A percentile compares a stretch with the other conserved stretches of the same genome.
Conservation (phyloP, 1,140 invertebrate species). For the Drosophila eugracilis region DNA sequence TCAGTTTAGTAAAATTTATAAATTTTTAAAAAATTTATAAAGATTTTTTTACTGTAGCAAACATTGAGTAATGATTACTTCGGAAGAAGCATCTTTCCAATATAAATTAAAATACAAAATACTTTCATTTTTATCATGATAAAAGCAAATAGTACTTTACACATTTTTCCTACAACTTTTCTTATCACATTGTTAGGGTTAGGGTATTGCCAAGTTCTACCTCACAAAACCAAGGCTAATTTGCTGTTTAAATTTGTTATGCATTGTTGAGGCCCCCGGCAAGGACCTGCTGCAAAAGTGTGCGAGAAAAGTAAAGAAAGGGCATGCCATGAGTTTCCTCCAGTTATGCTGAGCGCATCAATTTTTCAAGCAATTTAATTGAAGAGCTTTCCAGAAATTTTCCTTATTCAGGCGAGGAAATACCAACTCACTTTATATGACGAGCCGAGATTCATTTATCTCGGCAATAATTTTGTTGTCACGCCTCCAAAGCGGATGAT, state of each 20-base stretch:
- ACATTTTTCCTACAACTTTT: no score
- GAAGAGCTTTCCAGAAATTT: constrained; percentile 48
- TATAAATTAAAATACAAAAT: no score
- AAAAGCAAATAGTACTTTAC: no score
- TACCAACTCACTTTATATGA: constrained; percentile 49
- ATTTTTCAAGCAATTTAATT: constrained; percentile 79
- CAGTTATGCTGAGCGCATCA: constrained; percentile 31
- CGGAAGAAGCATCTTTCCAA: no score
- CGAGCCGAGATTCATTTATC: constrained; percentile 49
- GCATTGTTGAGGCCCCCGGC: constrained; percentile 1
- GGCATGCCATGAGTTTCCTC: background rate
- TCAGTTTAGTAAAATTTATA: no score
- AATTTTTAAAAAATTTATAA: no score
- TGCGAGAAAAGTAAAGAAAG: background rate
- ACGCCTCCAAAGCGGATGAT: constrained; percentile 55
- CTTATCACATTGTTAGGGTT: no score
- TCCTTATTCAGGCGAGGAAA: constrained; percentile 48
- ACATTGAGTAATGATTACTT: no score
- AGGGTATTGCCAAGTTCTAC: background rate
- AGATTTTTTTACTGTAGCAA: no score
- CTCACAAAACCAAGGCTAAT: background rate
- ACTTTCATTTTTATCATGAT: no score
- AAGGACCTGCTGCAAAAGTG: constrained; percentile 5
- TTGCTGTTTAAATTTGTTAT: constrained; percentile 21
- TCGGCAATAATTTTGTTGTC: constrained; percentile 45